phyloP scores from a whole-genome alignment of 1,140 invertebrate species.

The Aphelinus certus region DNA sequence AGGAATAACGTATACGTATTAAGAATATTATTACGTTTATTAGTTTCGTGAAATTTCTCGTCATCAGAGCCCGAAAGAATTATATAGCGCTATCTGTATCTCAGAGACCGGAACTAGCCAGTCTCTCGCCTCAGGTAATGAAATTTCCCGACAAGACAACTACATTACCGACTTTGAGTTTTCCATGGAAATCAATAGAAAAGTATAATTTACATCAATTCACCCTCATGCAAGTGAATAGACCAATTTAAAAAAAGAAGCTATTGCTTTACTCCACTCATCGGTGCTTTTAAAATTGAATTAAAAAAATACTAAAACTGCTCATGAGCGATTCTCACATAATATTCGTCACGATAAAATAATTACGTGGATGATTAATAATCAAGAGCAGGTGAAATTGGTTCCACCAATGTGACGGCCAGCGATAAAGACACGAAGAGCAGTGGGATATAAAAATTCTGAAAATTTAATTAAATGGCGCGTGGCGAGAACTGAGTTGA shows the following conservation, averaged over 20 bases:
- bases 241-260: no score
- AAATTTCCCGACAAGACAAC: background rate
- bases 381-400: constrained; percentile 29
- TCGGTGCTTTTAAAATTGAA: no score
- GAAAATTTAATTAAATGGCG: constrained; percentile 58
- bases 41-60: no score
- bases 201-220: background rate
- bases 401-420: constrained; percentile 7
- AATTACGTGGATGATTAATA: constrained; percentile 33
- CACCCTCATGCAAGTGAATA: no score
- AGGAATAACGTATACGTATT: no score
- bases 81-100: constrained; percentile 44
- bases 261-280: no score
- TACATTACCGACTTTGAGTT: constrained; percentile 34
- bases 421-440: constrained; percentile 40
- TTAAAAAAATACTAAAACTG: no score
- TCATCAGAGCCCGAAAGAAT: constrained; percentile 22
- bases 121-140: constrained; percentile 19
- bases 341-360: constrained; percentile 9
- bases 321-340: no score
- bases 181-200: background rate
- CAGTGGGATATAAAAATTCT: constrained; percentile 51
- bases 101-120: background rate
- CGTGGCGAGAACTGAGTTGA: constrained; percentile 26
- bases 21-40: no score